Evolutionary conservation across 1,140 invertebrate genomes (phyloP), one percentile per base, ranked within the genome.

Genomic region (Pantala flavescens): DNA sequence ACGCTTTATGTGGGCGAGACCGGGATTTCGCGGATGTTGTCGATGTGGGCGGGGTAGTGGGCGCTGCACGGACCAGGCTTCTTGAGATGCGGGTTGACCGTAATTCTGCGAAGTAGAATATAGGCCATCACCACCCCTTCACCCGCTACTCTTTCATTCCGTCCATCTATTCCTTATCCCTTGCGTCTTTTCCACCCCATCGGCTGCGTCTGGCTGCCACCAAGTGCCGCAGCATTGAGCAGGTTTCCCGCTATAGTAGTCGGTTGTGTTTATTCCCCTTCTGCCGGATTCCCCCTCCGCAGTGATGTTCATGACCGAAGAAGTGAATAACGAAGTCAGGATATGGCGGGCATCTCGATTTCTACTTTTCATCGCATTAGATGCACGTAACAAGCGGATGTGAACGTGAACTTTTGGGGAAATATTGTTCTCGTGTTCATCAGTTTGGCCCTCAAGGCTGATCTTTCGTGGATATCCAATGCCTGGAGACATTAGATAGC

Each of bases 21-120:
- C n/a, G 49, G 49, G 49, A 63, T 63, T 63, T 21, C 49, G 49
- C 49, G 49, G 28, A 63, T 63, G 49, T 63, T 21, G 49, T 21
- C n/a, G 49, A 63, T 63, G 49, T 63, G 49, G 49, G 49, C 49
- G 49, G 49, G 49, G 49, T 63, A 63, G 49, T 19, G n/a, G n/a
- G 49, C 14, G 3, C 49, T 63, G 49, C 49, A 63, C 49, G 16
- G n/a, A 21, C 49, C 49, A 63, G 49, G 49, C 49, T 63, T 63
- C 49, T 63, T 63, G 49, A 63, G 49, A 63, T 63, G 49, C n/a
- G n/a, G 49, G 49, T 63, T 63, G 49, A 21, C 49, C 49, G 49
- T 63, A 63, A 63, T 63, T 63, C 28, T 63, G n/a, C 49, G 49
- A 5, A 19, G 49, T 36, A 63, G 49, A 21, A 63, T 63, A 63